Percentiles rank a stretch among this genome's conserved stretches.
Conservation (phyloP, 2,113 vertebrate genomes). For the Leptodactylus fuscus region DNA sequence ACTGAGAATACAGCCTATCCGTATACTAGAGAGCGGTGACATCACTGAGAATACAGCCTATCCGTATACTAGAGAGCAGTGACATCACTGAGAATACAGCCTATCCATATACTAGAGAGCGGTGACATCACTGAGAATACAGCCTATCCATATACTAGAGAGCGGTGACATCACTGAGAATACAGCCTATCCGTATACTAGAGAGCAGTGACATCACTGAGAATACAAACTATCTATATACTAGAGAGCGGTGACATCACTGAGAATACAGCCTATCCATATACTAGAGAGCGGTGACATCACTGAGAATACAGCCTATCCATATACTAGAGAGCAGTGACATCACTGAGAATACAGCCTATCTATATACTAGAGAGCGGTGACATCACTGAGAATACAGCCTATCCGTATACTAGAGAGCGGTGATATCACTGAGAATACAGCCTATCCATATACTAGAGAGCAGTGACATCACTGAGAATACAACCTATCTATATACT, state of each 20-base stretch:
- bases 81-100: not conserved
- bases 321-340: not conserved
- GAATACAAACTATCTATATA: not conserved
- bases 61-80: not conserved
- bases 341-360: not conserved
- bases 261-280: not conserved
- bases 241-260: not conserved
- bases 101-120: constrained; percentile 4
- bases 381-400: not conserved
- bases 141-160: too few relatives aligned
- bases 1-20: not conserved
- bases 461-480: not conserved
- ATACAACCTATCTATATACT: not conserved
- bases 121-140: not conserved
- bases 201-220: not conserved
- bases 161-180: constrained; percentile 4
- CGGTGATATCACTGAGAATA: not conserved
- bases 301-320: not conserved
- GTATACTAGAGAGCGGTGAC: too few relatives aligned
- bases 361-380: not conserved
- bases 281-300: not conserved
- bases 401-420: too few relatives aligned
- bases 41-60: not conserved
- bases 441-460: not conserved
- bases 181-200: not conserved